Evolutionary conservation across 2,797 vertebrate species (phyloP).

Genomic region (Gallirallus australis): DNA sequence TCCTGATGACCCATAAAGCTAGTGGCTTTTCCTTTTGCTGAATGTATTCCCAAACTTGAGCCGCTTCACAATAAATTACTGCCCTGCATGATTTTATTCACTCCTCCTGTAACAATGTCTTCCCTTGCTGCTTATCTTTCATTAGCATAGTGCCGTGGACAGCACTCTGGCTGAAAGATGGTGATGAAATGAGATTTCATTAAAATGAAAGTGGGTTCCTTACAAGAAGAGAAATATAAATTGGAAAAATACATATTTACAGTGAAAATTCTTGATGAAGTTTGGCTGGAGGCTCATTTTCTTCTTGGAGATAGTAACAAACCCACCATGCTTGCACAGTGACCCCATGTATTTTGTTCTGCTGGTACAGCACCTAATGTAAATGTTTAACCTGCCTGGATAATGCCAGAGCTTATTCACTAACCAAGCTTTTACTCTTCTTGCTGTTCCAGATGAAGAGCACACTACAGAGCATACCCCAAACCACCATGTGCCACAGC

Average conservation of each 20-base stretch:
- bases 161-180: background rate
- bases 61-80: background rate
- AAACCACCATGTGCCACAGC: constrained; percentile 94
- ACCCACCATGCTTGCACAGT: background rate
- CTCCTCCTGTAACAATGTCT: background rate
- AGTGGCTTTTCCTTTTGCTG: background rate
- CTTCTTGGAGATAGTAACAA: background rate
- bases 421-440: background rate
- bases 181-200: background rate
- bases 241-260: background rate
- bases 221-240: background rate
- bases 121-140: background rate
- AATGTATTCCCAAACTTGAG: background rate
- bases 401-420: background rate
- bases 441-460: constrained; percentile 87
- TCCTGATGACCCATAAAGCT: background rate
- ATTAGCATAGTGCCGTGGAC: background rate
- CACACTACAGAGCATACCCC: constrained; percentile 96
- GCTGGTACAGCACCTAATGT: background rate
- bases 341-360: background rate
- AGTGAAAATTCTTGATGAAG: background rate
- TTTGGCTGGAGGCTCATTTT: background rate
- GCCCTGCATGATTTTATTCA: background rate
- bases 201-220: background rate
- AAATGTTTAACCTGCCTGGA: background rate